Conservation (phyloP, 2,888 invertebrate genomes). For the Drosophila colorata region DNA sequence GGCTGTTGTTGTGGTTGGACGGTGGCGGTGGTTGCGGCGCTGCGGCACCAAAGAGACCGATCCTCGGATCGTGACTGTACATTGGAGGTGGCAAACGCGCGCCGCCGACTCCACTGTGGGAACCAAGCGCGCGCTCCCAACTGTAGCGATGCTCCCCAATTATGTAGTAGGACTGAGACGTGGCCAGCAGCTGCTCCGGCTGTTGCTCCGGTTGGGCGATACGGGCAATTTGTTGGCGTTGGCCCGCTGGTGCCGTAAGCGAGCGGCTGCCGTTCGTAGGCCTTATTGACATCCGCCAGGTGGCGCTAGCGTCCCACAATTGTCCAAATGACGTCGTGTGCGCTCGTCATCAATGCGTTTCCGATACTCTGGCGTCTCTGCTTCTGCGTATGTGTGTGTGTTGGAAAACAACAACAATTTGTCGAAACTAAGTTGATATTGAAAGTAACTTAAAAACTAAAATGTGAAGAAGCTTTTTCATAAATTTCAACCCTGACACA, state of each 20-base stretch:
- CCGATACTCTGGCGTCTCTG: conserved; percentile 37
- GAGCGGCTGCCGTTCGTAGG: conserved; percentile 60
- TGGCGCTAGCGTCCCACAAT: conserved; percentile 44
- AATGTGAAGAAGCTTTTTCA: conserved; percentile 55
- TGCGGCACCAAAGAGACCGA: conserved; percentile 32
- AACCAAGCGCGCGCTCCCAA: conserved; percentile 55
- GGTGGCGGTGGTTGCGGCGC: conserved; percentile 16
- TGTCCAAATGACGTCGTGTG: conserved; percentile 32
- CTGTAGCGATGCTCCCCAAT: conserved; percentile 57
- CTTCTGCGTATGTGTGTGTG: conserved; percentile 50
- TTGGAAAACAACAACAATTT: conserved; percentile 70
- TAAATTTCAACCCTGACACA: conserved; percentile 50
- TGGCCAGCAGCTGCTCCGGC: conserved; percentile 23
- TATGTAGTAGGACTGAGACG: conserved; percentile 39
- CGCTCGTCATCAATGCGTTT: conserved; percentile 56
- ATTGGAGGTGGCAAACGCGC: conserved; percentile 43
- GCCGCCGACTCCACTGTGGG: conserved; percentile 49
- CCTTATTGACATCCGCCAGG: conserved; percentile 62
- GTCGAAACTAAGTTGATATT: conserved; percentile 63
- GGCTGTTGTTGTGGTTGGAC: conserved; percentile 34
- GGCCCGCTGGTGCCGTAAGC: conserved; percentile 47
- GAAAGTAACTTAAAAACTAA: conserved; percentile 75
- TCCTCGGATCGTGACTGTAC: conserved; percentile 46
- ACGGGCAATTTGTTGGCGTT: conserved; percentile 26
- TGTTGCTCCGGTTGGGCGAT: conserved; percentile 45